Evolutionary conservation across 2,888 invertebrate species (phyloP).

Genomic region (Acheta domesticus): DNA sequence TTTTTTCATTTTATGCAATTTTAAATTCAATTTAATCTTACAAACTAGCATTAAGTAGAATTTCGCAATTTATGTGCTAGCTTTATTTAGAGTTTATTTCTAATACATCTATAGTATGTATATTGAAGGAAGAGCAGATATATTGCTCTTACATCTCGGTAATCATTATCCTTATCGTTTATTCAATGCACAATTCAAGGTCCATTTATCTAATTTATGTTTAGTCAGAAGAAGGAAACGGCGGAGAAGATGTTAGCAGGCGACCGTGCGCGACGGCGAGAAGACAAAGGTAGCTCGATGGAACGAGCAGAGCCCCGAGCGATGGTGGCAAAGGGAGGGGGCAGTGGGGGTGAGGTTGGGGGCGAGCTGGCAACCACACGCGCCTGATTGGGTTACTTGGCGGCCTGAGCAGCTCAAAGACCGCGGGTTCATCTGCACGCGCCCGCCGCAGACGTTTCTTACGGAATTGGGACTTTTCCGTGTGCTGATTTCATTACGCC

Average conservation of each 20-base stretch:
- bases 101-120: too few species aligned
- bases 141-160: too few species aligned
- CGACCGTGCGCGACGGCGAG: slow-evolving; percentile 50
- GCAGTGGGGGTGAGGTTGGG: not conserved
- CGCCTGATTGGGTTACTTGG: not conserved
- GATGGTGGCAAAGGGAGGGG: not conserved
- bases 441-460: not conserved
- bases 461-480: not conserved
- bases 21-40: too few species aligned
- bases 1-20: too few species aligned
- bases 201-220: too few species aligned
- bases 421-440: not conserved
- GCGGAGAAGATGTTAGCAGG: slow-evolving; percentile 51
- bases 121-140: too few species aligned
- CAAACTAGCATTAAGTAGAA: too few species aligned
- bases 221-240: too few species aligned
- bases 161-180: too few species aligned
- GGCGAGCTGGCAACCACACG: not conserved
- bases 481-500: not conserved
- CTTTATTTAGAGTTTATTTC: too few species aligned
- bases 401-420: not conserved
- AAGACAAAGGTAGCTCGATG: not conserved
- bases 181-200: too few species aligned
- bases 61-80: too few species aligned
- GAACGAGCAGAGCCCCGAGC: not conserved